phyloP scores from a whole-genome alignment of 2,888 invertebrate genomes.

The Acanthopleura granulata region DNA sequence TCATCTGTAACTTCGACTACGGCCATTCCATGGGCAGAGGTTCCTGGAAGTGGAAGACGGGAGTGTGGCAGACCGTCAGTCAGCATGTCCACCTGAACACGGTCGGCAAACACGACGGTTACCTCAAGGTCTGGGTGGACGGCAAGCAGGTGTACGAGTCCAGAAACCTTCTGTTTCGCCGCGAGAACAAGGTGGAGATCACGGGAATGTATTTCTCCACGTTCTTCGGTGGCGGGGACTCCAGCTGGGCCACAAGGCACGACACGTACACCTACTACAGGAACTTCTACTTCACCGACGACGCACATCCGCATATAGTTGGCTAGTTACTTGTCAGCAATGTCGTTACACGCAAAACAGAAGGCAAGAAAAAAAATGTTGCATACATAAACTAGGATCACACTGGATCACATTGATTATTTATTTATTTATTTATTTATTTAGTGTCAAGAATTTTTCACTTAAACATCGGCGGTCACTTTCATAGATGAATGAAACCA shows the following conservation, averaged over 20 bases:
- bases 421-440: no score
- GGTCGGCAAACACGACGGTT: constrained; percentile 38
- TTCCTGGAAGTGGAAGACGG: constrained; percentile 31
- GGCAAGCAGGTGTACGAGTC: constrained; percentile 33
- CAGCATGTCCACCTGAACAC: constrained; percentile 47
- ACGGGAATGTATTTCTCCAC: constrained; percentile 51
- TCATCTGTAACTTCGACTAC: constrained; percentile 30
- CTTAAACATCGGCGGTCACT: no score
- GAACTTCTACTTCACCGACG: constrained; percentile 34
- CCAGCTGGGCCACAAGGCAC: constrained; percentile 40
- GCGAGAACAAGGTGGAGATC: constrained; percentile 33
- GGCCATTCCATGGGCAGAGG: constrained; percentile 33
- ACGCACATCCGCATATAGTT: background rate
- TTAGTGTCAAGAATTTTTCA: no score
- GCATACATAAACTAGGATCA: no score
- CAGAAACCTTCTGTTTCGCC: constrained; percentile 35
- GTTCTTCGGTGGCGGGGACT: constrained; percentile 47
- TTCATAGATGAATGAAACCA: no score
- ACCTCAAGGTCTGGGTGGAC: constrained; percentile 41
- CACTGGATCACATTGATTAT: no score
- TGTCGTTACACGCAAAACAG: no score
- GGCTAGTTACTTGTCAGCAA: background rate
- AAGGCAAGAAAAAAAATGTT: no score
- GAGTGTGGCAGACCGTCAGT: constrained; percentile 43
- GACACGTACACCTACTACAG: constrained; percentile 48